Conservation (phyloP, 92 coral and sea anemone species). For the Palythoa caribaeorum region DNA sequence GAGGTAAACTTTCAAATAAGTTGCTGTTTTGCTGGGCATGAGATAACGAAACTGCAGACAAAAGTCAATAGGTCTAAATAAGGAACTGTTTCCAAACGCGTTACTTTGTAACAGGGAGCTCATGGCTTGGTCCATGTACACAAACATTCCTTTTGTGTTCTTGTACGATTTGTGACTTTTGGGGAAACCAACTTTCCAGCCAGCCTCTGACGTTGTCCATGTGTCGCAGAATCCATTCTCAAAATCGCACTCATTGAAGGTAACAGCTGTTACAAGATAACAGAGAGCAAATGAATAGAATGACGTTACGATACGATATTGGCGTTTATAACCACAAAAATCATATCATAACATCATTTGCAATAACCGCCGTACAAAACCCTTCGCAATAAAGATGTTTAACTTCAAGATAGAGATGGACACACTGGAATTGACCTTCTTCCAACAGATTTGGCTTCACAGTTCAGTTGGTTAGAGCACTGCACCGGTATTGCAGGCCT, state of each 20-base stretch:
- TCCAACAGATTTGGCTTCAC: too few relatives aligned
- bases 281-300: too few relatives aligned
- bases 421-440: too few relatives aligned
- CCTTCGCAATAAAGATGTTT: too few relatives aligned
- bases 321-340: too few relatives aligned
- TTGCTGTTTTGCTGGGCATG: conserved; percentile 1
- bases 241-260: conserved; percentile 43
- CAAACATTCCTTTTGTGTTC: neutral
- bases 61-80: conserved; percentile 23
- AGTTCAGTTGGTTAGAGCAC: too few relatives aligned
- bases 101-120: conserved; percentile 27
- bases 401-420: too few relatives aligned
- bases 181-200: conserved; percentile 21
- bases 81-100: conserved; percentile 1
- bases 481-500: too few relatives aligned
- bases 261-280: conserved; percentile 1
- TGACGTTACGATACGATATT: too few relatives aligned
- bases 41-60: conserved; percentile 50
- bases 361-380: too few relatives aligned
- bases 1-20: conserved; percentile 53
- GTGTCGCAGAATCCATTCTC: conserved; percentile 33
- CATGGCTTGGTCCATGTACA: conserved; percentile 34
- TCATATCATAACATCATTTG: too few relatives aligned
- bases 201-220: conserved; percentile 16
- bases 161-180: neutral